Conservation (phyloP, 2,797 vertebrate genomes). For the Squalus acanthias region DNA sequence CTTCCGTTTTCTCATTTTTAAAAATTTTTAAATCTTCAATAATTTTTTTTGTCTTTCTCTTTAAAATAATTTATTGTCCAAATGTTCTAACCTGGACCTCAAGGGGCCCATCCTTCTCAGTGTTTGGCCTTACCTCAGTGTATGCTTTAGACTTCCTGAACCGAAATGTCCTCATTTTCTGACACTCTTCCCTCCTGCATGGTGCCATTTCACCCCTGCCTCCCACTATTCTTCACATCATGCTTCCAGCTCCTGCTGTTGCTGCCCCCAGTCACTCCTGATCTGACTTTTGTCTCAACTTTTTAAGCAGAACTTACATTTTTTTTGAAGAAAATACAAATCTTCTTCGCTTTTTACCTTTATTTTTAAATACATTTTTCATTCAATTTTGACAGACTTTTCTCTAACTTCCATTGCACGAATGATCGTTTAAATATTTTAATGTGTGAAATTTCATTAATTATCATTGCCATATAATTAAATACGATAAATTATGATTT, state of each 20-base stretch:
- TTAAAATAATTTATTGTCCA: neutral
- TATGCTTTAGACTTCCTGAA: neutral
- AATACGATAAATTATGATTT: constrained; percentile 15
- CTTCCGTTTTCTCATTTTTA: neutral
- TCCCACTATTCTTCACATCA: neutral
- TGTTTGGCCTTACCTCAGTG: neutral
- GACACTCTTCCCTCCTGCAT: neutral
- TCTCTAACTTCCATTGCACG: neutral
- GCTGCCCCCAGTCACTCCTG: neutral
- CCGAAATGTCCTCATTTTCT: neutral
- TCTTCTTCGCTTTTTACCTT: neutral
- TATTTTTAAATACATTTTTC: neutral
- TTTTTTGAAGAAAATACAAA: neutral
- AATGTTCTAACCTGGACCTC: neutral
- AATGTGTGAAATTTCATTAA: neutral
- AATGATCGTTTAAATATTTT: neutral
- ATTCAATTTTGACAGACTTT: neutral
- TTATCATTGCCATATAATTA: neutral
- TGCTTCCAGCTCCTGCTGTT: neutral
- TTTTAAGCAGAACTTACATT: neutral
- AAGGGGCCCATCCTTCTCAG: neutral
- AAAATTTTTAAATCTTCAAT: neutral
- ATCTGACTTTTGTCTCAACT: neutral
- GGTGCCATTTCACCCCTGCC: neutral
- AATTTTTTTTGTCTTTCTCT: neutral